A percentile compares a stretch with the other conserved stretches of the same genome.
Conservation (phyloP, 92 coral and sea anemone species). For the Meandrina meandrites region DNA sequence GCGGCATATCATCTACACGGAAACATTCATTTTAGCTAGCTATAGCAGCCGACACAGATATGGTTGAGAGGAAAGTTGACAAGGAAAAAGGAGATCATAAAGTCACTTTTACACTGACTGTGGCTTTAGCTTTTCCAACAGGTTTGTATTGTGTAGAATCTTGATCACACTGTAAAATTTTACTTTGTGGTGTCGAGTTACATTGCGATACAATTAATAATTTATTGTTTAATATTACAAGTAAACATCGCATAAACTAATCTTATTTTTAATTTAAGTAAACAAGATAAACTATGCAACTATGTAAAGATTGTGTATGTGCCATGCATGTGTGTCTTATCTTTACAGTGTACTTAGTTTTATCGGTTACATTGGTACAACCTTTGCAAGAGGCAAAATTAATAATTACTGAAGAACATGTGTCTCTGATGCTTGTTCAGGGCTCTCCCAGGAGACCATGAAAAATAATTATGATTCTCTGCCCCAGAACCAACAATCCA, state of each 20-base stretch:
- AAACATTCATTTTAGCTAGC: not conserved
- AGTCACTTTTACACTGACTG: conserved; percentile 88
- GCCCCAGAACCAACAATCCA: no score
- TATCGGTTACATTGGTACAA: not conserved
- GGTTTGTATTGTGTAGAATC: conserved; percentile 49
- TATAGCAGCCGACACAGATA: not conserved
- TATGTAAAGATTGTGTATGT: no score
- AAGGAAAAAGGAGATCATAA: conserved; percentile 79
- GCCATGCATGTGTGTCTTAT: no score
- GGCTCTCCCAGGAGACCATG: no score
- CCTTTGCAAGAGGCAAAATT: not conserved
- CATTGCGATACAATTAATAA: not conserved
- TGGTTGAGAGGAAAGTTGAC: conserved; percentile 49
- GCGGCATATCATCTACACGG: not conserved
- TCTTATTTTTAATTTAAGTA: conserved; percentile 5
- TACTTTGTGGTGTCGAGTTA: conserved; percentile 14
- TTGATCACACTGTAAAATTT: not conserved
- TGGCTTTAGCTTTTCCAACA: conserved; percentile 88
- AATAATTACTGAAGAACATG: no score
- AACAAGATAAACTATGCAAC: no score
- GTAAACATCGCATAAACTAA: not conserved
- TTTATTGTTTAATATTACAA: no score
- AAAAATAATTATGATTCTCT: no score
- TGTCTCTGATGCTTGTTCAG: no score
- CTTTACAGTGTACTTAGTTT: no score